phyloP scores from a whole-genome alignment of 1,140 invertebrate genomes.

The Dinothrombium tinctorium region DNA sequence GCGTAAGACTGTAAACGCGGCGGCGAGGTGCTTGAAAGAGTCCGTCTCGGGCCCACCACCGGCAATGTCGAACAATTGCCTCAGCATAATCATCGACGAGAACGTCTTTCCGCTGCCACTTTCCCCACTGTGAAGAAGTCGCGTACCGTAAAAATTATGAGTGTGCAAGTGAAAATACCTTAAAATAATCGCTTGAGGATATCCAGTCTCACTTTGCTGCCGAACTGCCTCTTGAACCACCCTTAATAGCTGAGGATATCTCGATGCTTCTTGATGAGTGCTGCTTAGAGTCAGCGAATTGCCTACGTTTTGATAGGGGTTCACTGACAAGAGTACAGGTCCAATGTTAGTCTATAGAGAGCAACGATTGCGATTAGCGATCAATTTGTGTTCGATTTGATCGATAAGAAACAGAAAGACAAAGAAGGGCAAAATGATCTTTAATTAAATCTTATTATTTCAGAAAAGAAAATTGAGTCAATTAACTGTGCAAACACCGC shows the following conservation, averaged over 20 bases:
- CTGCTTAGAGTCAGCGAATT: constrained; percentile 66
- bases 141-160: not conserved
- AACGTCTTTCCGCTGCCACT: constrained; percentile 87
- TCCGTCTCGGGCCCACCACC: constrained; percentile 80
- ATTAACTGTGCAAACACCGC: too few relatives aligned
- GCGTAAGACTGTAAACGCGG: constrained; percentile 72
- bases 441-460: too few relatives aligned
- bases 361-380: not conserved
- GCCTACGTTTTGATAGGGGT: constrained; percentile 59
- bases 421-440: not conserved
- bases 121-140: constrained; percentile 34
- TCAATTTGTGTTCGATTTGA: too few relatives aligned
- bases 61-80: constrained; percentile 72
- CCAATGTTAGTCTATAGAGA: constrained; percentile 63
- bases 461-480: too few relatives aligned
- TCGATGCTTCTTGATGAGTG: constrained; percentile 36
- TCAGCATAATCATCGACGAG: constrained; percentile 64
- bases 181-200: constrained; percentile 85
- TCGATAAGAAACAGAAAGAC: not conserved
- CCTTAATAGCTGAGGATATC: constrained; percentile 48
- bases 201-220: constrained; percentile 74
- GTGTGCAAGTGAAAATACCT: constrained; percentile 27
- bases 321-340: constrained; percentile 63
- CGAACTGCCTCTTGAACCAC: constrained; percentile 74
- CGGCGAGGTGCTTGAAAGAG: constrained; percentile 82